These are phyloP conservation scores for Aurelia sp. DNA, from an alignment of 30 jellyfish, hydroid and myxozoan species.

Conservation along the genomic window DNA sequence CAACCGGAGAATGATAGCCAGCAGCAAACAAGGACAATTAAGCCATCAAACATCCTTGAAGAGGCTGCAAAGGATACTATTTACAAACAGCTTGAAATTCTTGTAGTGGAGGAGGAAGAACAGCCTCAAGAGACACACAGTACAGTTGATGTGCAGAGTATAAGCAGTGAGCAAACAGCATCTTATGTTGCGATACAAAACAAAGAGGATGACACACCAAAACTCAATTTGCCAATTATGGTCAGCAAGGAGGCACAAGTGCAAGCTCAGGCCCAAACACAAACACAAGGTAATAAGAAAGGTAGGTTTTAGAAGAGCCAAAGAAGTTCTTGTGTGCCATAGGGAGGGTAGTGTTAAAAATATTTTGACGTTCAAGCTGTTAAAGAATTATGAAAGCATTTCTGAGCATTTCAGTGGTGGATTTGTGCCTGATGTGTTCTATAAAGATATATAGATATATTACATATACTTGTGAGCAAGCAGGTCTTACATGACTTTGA, in stretches of 20 bases:
- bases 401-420: no score
- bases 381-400: no score
- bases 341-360: no score
- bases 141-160: slow-evolving; percentile 73
- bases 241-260: background rate
- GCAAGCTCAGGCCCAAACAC: no score
- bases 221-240: slow-evolving; percentile 38
- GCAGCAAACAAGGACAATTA: slow-evolving; percentile 38
- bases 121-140: slow-evolving; percentile 55
- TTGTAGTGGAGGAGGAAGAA: slow-evolving; percentile 65
- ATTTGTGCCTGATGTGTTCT: no score
- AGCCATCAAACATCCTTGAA: slow-evolving; percentile 81
- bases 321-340: no score
- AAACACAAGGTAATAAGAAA: slow-evolving; percentile 4
- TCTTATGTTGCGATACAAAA: slow-evolving; percentile 60
- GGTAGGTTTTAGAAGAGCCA: slow-evolving; percentile 21
- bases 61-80: slow-evolving; percentile 95
- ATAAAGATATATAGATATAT: no score
- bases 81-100: slow-evolving; percentile 66
- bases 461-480: no score
- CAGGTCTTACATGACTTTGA: no score
- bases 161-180: slow-evolving; percentile 60
- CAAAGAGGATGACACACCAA: background rate
- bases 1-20: slow-evolving; percentile 11
- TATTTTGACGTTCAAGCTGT: no score